phyloP scores from a whole-genome alignment of 2,888 invertebrate genomes.

The Hanleya hanleyi region DNA sequence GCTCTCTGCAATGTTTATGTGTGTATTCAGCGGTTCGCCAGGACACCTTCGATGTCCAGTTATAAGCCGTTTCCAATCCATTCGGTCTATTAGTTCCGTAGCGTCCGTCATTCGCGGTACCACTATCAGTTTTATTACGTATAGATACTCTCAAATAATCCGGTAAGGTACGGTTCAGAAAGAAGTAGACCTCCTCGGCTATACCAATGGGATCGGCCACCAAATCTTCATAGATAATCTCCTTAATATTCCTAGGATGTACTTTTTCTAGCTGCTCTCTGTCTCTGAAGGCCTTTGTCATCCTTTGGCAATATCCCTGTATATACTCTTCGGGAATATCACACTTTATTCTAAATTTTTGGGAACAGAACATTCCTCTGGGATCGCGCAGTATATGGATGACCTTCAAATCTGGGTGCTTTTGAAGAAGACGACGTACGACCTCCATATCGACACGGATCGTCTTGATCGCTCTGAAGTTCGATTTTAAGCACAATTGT shows the following conservation, averaged over 20 bases:
- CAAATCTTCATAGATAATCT: neutral
- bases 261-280: neutral
- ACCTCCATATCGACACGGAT: neutral
- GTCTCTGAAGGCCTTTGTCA: neutral
- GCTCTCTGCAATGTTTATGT: neutral
- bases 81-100: neutral
- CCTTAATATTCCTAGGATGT: neutral
- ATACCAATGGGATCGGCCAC: neutral
- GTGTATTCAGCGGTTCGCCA: too few relatives aligned
- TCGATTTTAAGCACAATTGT: neutral
- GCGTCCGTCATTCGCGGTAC: neutral
- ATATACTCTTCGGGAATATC: neutral
- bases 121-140: neutral
- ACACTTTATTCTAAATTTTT: neutral
- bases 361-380: neutral
- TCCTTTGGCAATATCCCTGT: neutral
- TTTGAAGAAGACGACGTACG: neutral
- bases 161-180: neutral
- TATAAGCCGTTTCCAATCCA: neutral
- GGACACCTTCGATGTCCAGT: neutral
- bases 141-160: neutral
- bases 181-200: neutral
- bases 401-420: neutral
- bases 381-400: neutral
- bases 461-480: neutral